These are phyloP conservation scores for Megastigmus dorsalis DNA, from an alignment of 2,888 invertebrate genomes.

Conservation along the genomic window DNA sequence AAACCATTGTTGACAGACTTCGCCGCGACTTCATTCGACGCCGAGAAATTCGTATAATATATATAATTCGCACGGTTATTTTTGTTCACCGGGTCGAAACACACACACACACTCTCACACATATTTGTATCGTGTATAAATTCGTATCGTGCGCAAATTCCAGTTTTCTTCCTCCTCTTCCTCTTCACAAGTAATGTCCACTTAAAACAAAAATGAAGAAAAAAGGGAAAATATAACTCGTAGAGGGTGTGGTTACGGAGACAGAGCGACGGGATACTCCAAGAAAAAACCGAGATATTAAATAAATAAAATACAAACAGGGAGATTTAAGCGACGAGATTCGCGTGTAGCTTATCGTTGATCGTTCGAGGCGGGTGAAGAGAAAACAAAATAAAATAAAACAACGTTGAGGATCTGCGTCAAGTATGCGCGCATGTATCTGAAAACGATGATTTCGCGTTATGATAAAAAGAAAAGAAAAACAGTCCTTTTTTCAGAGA, in stretches of 20 bases:
- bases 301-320: conserved; percentile 36
- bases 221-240: conserved; percentile 9
- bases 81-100: conserved; percentile 54
- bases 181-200: conserved; percentile 50
- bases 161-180: conserved; percentile 54
- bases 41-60: too few species aligned
- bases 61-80: conserved; percentile 50
- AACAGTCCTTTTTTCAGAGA: conserved; percentile 44
- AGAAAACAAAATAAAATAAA: conserved; percentile 15
- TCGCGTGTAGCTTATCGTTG: conserved; percentile 18
- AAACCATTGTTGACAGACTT: conserved; percentile 32
- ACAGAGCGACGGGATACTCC: background rate
- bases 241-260: background rate
- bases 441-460: conserved; percentile 30
- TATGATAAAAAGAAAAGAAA: conserved; percentile 8
- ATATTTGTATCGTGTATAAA: conserved; percentile 21
- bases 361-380: background rate
- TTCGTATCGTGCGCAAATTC: conserved; percentile 23
- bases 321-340: conserved; percentile 15
- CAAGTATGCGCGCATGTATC: conserved; percentile 32
- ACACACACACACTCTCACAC: too few species aligned
- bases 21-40: too few species aligned
- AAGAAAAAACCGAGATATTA: background rate
- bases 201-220: conserved; percentile 21
- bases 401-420: conserved; percentile 38